Evolutionary conservation across 2,888 invertebrate species (phyloP).

Genomic region (Hydrotaea cyrtoneurina): DNA sequence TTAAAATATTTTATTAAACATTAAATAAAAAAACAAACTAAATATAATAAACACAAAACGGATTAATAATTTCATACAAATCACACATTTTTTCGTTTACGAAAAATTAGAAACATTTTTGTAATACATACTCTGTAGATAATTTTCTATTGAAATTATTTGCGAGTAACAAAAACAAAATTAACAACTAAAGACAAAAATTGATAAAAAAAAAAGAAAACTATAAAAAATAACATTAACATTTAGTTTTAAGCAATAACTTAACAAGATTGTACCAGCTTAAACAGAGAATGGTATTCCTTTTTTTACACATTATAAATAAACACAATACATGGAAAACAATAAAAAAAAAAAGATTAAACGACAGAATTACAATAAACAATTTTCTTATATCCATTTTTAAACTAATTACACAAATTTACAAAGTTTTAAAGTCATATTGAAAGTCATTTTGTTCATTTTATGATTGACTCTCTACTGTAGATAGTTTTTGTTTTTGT

Average conservation of each 20-base stretch:
- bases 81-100: background rate
- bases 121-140: background rate
- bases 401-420: constrained; percentile 7
- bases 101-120: background rate
- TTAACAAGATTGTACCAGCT: background rate
- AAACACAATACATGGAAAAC: constrained; percentile 21
- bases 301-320: constrained; percentile 21
- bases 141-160: background rate
- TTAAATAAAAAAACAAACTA: background rate
- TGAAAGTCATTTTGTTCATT: constrained; percentile 8
- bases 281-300: background rate
- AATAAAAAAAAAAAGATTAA: background rate
- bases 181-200: background rate
- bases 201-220: background rate
- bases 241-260: constrained; percentile 6
- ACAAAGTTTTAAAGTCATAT: background rate
- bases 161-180: background rate
- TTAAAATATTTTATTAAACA: background rate
- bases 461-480: constrained; percentile 19
- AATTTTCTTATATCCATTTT: background rate
- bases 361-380: background rate
- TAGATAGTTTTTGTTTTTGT: background rate
- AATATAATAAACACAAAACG: background rate
- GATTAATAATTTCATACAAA: background rate
- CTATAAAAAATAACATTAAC: background rate